Percentiles rank a stretch among this genome's conserved stretches.
These are phyloP conservation scores for Branchinecta lynchi DNA, from an alignment of 1,140 invertebrate species.

Conservation along the genomic window DNA sequence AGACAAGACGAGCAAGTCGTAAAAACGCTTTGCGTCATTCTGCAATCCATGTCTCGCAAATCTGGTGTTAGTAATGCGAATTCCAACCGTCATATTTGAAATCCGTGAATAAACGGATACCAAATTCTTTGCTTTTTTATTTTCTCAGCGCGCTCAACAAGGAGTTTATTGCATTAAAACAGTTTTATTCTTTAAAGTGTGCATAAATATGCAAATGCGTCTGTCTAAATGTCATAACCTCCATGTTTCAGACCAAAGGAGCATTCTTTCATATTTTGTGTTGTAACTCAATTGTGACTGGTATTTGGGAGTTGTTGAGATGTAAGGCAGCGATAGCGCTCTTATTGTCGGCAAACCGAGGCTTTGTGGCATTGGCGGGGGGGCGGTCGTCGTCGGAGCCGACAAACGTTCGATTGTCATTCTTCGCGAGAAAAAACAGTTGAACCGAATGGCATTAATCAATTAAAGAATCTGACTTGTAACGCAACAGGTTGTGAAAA, in stretches of 20 bases:
- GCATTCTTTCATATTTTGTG: slow-evolving; percentile 9
- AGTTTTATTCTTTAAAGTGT: too few relatives aligned
- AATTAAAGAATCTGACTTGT: slow-evolving; percentile 11
- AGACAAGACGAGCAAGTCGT: too few relatives aligned
- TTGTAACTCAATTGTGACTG: slow-evolving; percentile 3
- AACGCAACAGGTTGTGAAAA: not conserved
- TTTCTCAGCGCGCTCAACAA: too few relatives aligned
- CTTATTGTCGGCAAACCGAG: not conserved
- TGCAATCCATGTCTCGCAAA: too few relatives aligned
- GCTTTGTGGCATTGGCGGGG: not conserved
- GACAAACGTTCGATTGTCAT: slow-evolving; percentile 6
- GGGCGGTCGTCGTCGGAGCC: not conserved
- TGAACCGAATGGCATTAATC: not conserved
- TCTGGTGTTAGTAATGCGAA: too few relatives aligned
- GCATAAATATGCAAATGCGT: slow-evolving; percentile 10
- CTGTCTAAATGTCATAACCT: slow-evolving; percentile 9
- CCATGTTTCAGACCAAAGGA: not conserved
- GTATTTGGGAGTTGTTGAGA: slow-evolving; percentile 11
- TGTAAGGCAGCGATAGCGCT: slow-evolving; percentile 1
- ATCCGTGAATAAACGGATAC: too few relatives aligned
- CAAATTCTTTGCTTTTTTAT: too few relatives aligned
- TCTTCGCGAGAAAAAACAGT: slow-evolving; percentile 11
- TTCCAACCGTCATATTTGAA: too few relatives aligned
- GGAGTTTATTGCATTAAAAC: too few relatives aligned
- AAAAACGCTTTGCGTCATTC: too few relatives aligned